Conservation (phyloP, 2,113 vertebrate species). For the Pterophyllum scalare region DNA sequence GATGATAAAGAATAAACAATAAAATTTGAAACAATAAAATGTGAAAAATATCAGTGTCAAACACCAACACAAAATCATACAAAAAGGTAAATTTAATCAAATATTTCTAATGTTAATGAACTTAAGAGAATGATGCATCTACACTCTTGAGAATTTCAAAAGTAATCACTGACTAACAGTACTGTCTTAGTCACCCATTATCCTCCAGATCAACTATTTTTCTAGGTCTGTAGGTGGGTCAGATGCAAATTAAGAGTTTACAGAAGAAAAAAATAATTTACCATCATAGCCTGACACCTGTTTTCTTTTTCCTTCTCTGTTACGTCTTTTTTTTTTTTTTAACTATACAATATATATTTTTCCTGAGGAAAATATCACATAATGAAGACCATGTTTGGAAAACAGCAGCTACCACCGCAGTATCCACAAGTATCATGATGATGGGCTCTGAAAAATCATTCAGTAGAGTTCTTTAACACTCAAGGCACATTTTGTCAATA, state of each 20-base stretch:
- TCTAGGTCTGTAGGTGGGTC: constrained; percentile 40
- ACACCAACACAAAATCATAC: not conserved
- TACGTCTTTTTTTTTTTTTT: not conserved
- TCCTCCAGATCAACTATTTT: constrained; percentile 38
- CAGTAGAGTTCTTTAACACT: constrained; percentile 61
- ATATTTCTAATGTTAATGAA: not conserved
- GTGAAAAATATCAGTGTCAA: not conserved
- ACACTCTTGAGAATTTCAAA: constrained; percentile 39
- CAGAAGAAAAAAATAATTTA: not conserved
- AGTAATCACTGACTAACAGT: constrained; percentile 9
- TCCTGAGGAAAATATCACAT: not conserved
- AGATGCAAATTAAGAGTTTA: constrained; percentile 28
- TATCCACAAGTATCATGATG: constrained; percentile 18
- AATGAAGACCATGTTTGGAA: constrained; percentile 7
- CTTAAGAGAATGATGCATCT: not conserved
- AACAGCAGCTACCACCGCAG: not conserved
- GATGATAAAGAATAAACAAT: not conserved
- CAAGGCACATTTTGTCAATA: constrained; percentile 69
- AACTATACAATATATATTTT: not conserved
- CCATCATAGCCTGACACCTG: not conserved
- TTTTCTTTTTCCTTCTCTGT: not conserved
- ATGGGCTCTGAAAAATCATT: constrained; percentile 57
- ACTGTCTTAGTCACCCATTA: constrained; percentile 38
- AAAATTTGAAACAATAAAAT: not conserved
- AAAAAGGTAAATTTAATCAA: not conserved